These are phyloP conservation scores for Anas bahamensis DNA, from an alignment of 2,797 vertebrate genomes.

Conservation along the genomic window DNA sequence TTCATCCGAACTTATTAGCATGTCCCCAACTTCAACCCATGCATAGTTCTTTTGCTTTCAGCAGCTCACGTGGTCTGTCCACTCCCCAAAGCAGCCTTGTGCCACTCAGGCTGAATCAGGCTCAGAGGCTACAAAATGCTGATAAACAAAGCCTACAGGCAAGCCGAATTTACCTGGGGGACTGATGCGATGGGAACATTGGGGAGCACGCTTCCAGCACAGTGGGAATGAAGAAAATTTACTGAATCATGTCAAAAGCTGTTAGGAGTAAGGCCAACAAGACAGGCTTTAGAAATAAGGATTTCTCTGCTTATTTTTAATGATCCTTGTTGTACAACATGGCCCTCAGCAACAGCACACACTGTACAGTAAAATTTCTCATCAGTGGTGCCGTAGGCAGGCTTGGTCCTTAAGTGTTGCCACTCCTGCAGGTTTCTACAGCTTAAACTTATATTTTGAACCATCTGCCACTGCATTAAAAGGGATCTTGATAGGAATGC, in stretches of 20 bases:
- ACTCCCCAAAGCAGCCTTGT: neutral
- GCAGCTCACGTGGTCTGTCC: accelerated
- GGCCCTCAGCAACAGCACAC: neutral
- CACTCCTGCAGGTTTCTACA: neutral
- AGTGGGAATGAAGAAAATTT: neutral
- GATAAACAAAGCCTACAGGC: neutral
- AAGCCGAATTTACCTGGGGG: neutral
- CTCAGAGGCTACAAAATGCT: neutral
- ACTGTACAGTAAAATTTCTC: neutral
- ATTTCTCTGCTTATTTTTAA: neutral
- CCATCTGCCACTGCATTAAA: neutral
- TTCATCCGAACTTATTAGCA: neutral
- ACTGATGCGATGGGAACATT: neutral
- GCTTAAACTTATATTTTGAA: neutral
- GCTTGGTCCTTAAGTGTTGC: neutral
- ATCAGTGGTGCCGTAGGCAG: neutral
- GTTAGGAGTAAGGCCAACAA: neutral
- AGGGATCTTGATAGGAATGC: neutral
- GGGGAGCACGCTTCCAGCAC: neutral
- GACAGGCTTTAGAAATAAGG: neutral
- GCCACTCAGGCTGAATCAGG: neutral
- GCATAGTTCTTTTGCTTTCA: neutral
- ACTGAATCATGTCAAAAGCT: neutral
- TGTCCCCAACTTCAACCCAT: neutral
- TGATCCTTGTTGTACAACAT: neutral